Conservation (phyloP, 2,888 invertebrate species). For the Pyrocoelia pectoralis region DNA sequence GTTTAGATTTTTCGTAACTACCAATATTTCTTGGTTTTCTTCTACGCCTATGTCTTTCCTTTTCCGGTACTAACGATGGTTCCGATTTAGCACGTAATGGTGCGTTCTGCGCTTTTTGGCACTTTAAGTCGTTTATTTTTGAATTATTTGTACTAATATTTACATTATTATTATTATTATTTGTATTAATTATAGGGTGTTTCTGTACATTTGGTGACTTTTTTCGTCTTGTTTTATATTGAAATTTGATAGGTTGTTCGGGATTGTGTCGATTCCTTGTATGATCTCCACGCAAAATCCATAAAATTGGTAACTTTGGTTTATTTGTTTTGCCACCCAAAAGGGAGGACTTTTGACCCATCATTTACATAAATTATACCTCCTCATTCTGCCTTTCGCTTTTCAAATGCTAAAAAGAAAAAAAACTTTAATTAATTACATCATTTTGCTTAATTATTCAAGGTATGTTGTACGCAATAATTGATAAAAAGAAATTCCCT, state of each 20-base stretch:
- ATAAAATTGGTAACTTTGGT: constrained; percentile 77
- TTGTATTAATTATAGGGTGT: constrained; percentile 19
- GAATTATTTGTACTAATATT: constrained; percentile 43
- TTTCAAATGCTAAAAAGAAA: constrained; percentile 1
- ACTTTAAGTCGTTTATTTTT: constrained; percentile 43
- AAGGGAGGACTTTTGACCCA: constrained; percentile 67
- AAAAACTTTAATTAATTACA: not conserved
- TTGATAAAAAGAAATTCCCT: not conserved
- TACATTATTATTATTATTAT: constrained; percentile 42
- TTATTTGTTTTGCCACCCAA: constrained; percentile 52
- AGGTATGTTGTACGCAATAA: not conserved
- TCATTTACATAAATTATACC: constrained; percentile 26
- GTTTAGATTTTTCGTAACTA: constrained; percentile 47
- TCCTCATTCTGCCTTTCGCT: constrained; percentile 5
- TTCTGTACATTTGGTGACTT: constrained; percentile 37
- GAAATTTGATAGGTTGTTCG: constrained; percentile 59
- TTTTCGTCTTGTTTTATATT: constrained; percentile 55
- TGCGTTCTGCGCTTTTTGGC: constrained; percentile 29
- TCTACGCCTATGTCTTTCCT: constrained; percentile 61
- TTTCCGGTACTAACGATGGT: constrained; percentile 62
- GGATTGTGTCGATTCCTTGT: constrained; percentile 52
- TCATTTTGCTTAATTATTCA: not conserved
- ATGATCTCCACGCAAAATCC: constrained; percentile 74
- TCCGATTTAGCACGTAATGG: constrained; percentile 62
- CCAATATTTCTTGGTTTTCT: constrained; percentile 52